phyloP scores from a whole-genome alignment of 2,888 invertebrate species.

The Busseola fusca region DNA sequence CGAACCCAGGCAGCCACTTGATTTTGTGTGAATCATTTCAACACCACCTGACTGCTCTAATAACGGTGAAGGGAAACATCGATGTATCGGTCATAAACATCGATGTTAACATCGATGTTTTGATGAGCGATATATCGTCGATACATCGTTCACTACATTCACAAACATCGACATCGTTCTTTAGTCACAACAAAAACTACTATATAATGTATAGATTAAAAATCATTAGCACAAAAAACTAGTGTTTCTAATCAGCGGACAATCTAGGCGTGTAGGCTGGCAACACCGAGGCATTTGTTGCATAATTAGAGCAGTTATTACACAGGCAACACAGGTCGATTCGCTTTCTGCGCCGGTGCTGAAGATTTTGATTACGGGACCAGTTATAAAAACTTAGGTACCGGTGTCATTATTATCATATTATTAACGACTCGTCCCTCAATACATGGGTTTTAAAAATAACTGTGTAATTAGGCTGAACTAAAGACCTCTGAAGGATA shows the following conservation, averaged over 20 bases:
- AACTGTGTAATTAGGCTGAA: background rate
- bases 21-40: background rate
- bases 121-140: too few species aligned
- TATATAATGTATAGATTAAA: constrained; percentile 56
- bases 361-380: constrained; percentile 47
- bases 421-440: background rate
- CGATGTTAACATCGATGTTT: too few species aligned
- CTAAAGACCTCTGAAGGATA: background rate
- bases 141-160: too few species aligned
- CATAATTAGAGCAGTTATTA: constrained; percentile 52
- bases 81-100: too few species aligned
- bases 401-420: background rate
- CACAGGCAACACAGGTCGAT: constrained; percentile 41
- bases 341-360: constrained; percentile 51
- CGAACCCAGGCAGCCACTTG: background rate
- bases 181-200: constrained; percentile 40
- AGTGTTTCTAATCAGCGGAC: constrained; percentile 53
- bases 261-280: constrained; percentile 58
- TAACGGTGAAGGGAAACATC: background rate
- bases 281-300: constrained; percentile 44
- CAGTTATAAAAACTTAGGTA: constrained; percentile 1
- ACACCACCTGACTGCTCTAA: background rate
- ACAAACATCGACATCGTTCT: too few species aligned
- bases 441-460: background rate
- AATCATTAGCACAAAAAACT: constrained; percentile 52